Evolutionary conservation across 2,888 invertebrate genomes (phyloP).

Genomic region (Leptopterna dolabrata): DNA sequence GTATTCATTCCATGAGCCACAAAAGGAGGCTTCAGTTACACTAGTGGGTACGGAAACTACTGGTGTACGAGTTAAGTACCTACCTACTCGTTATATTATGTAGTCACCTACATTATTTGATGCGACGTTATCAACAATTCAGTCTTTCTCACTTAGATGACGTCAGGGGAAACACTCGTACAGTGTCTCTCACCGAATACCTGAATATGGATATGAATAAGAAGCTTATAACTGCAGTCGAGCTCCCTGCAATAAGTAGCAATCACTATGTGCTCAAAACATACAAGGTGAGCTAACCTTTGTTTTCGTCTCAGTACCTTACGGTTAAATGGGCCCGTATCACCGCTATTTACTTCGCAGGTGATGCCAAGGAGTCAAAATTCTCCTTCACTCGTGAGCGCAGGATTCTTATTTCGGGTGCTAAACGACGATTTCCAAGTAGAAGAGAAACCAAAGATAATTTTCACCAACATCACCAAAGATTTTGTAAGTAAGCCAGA

Average conservation of each 20-base stretch:
- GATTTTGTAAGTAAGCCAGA: constrained; percentile 68
- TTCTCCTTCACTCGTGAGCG: constrained; percentile 81
- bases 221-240: constrained; percentile 74
- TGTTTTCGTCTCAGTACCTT: not conserved
- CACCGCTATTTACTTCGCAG: constrained; percentile 67
- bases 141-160: constrained; percentile 51
- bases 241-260: constrained; percentile 70
- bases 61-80: too few relatives aligned
- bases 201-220: constrained; percentile 73
- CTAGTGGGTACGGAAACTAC: too few relatives aligned
- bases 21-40: too few relatives aligned
- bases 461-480: constrained; percentile 69
- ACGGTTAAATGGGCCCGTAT: not conserved
- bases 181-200: constrained; percentile 69
- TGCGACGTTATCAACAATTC: too few relatives aligned
- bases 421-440: constrained; percentile 68
- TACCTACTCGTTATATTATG: too few relatives aligned
- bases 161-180: constrained; percentile 33
- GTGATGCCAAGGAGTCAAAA: constrained; percentile 82
- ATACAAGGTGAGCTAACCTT: constrained; percentile 73
- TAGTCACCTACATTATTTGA: too few relatives aligned
- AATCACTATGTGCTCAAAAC: constrained; percentile 72
- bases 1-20: too few relatives aligned
- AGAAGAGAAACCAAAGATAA: constrained; percentile 70
- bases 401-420: constrained; percentile 76